Percentiles rank a stretch among this genome's conserved stretches.
These are phyloP conservation scores for Recurvirostra avosetta DNA, from an alignment of 2,113 vertebrate genomes.

Conservation along the genomic window DNA sequence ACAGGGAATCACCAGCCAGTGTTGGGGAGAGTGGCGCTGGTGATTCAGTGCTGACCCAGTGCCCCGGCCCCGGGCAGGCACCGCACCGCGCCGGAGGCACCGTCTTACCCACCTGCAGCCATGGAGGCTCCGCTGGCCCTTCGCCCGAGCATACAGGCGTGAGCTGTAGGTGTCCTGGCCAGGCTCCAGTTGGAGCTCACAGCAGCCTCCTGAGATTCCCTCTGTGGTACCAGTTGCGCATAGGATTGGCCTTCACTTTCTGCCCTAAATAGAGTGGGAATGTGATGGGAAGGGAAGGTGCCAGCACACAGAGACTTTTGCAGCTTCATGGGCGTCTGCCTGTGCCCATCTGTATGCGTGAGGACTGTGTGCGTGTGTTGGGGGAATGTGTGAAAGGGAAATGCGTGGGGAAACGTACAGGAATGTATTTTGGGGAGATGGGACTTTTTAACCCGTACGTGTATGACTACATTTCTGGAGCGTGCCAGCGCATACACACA, in stretches of 20 bases:
- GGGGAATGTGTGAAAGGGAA: neutral
- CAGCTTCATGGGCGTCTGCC: neutral
- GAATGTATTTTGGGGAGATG: neutral
- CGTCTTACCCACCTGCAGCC: neutral
- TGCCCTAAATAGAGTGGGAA: slow-evolving; percentile 22
- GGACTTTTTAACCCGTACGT: neutral
- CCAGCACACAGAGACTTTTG: neutral
- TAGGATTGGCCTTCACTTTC: neutral
- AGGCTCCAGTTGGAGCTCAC: slow-evolving; percentile 12
- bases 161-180: slow-evolving; percentile 32
- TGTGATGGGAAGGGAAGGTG: neutral
- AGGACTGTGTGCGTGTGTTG: neutral
- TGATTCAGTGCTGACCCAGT: neutral
- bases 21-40: neutral
- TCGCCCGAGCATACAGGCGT: neutral
- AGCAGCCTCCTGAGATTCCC: slow-evolving; percentile 12
- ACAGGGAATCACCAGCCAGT: neutral
- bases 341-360: neutral
- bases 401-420: neutral
- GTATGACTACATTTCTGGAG: neutral
- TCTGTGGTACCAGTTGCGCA: neutral
- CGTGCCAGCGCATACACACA: neutral
- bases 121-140: neutral
- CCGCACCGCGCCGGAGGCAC: rapidly evolving
- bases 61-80: neutral